Evolutionary conservation across 2,113 vertebrate species (phyloP).

Genomic region (Protomyctophum bolini): DNA sequence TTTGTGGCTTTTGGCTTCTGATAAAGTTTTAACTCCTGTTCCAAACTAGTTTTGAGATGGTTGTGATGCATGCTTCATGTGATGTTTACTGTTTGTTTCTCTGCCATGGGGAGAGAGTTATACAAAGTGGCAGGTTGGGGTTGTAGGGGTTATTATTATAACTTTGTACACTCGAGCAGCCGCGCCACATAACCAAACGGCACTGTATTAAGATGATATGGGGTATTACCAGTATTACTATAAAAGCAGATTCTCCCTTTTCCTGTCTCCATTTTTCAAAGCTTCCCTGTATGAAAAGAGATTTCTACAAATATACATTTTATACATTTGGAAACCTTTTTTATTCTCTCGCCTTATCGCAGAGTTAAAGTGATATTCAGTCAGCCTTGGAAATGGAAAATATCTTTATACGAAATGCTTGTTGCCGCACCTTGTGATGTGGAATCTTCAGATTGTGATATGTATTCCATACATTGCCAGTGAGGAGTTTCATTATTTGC

Average conservation of each 20-base stretch:
- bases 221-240: conserved; percentile 29
- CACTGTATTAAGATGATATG: conserved; percentile 45
- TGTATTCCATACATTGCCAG: conserved; percentile 83
- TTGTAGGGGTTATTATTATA: conserved; percentile 36
- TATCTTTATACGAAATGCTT: conserved; percentile 47
- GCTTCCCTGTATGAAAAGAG: conserved; percentile 28
- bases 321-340: conserved; percentile 55
- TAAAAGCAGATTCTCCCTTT: conserved; percentile 43
- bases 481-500: conserved; percentile 89
- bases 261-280: conserved; percentile 48
- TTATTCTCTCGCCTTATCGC: conserved; percentile 41
- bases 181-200: conserved; percentile 28
- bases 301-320: conserved; percentile 45
- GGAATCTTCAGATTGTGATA: conserved; percentile 80
- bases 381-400: conserved; percentile 57
- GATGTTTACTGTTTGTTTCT: conserved; percentile 53
- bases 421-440: conserved; percentile 47
- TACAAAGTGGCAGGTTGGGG: conserved; percentile 51
- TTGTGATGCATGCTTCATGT: conserved; percentile 70
- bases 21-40: conserved; percentile 66
- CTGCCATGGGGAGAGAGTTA: conserved; percentile 53
- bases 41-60: conserved; percentile 68
- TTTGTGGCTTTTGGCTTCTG: conserved; percentile 67
- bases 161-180: conserved; percentile 49
- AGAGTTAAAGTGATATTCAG: conserved; percentile 63